Evolutionary conservation across 2,888 invertebrate genomes (phyloP).

Genomic region (Nematopogon swammerdamellus): DNA sequence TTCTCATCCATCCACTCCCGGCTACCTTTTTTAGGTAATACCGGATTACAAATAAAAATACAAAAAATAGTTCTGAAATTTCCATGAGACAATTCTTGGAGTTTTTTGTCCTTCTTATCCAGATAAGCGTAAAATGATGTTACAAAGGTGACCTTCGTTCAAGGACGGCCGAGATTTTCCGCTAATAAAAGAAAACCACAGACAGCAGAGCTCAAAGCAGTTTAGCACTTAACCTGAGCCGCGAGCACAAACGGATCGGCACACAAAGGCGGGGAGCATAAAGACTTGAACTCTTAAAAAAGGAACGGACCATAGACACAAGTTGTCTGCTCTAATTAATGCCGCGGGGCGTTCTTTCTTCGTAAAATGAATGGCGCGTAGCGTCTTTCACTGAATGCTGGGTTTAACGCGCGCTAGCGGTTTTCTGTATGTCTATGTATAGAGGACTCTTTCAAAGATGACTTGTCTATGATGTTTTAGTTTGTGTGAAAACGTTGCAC

Average conservation of each 20-base stretch:
- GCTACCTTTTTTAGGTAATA: no score
- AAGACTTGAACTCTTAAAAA: conserved; percentile 49
- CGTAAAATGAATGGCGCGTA: conserved; percentile 36
- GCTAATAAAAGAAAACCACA: conserved; percentile 15
- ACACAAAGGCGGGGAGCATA: conserved; percentile 41
- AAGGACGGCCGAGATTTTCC: no score
- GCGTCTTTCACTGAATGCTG: conserved; percentile 32
- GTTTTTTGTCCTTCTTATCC: no score
- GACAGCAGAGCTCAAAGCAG: conserved; percentile 26
- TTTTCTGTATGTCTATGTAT: conserved; percentile 36
- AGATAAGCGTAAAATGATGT: no score
- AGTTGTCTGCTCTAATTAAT: conserved; percentile 54
- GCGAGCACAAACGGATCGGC: conserved; percentile 28
- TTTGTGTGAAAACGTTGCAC: no score
- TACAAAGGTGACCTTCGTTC: no score
- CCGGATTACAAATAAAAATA: no score
- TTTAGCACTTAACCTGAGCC: conserved; percentile 33
- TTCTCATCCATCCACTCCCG: no score
- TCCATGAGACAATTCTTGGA: no score
- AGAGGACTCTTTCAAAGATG: no score
- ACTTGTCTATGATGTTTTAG: conserved; percentile 54
- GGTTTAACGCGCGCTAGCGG: conserved; percentile 39
- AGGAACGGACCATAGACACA: conserved; percentile 42
- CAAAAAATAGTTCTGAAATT: no score
- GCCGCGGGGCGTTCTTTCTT: conserved; percentile 51